These are phyloP conservation scores for Irena cyanogastra DNA, from an alignment of 2,113 vertebrate species.

Conservation along the genomic window DNA sequence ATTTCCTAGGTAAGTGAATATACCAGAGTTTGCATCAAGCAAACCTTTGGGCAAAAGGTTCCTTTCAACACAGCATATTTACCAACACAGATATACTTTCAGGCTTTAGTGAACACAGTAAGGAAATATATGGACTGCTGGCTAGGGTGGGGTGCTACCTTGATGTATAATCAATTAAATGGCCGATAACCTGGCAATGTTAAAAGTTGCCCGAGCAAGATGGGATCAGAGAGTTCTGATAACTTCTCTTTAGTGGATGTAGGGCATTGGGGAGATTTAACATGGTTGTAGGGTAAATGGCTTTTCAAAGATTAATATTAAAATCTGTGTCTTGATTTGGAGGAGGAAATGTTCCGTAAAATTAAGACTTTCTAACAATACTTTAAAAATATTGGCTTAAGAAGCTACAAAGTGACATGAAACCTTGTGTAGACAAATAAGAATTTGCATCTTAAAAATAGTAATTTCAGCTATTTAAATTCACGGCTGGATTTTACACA, in stretches of 20 bases:
- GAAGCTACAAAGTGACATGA: neutral
- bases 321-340: neutral
- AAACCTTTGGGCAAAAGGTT: neutral
- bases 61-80: neutral
- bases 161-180: neutral
- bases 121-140: neutral
- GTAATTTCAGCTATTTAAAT: neutral
- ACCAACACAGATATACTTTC: neutral
- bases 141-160: neutral
- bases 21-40: neutral
- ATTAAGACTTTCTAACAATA: neutral
- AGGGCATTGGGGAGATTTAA: fast-evolving
- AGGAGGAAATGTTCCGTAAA: neutral
- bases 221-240: neutral
- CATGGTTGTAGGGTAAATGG: neutral
- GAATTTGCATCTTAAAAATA: neutral
- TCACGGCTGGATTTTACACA: neutral
- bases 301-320: neutral
- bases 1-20: neutral
- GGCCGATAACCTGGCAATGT: neutral
- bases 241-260: neutral
- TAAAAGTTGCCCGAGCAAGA: neutral
- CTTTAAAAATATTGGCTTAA: neutral
- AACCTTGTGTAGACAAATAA: neutral
- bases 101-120: neutral